Evolutionary conservation across 2,113 vertebrate species (phyloP).

Genomic region (Zosterops lateralis): DNA sequence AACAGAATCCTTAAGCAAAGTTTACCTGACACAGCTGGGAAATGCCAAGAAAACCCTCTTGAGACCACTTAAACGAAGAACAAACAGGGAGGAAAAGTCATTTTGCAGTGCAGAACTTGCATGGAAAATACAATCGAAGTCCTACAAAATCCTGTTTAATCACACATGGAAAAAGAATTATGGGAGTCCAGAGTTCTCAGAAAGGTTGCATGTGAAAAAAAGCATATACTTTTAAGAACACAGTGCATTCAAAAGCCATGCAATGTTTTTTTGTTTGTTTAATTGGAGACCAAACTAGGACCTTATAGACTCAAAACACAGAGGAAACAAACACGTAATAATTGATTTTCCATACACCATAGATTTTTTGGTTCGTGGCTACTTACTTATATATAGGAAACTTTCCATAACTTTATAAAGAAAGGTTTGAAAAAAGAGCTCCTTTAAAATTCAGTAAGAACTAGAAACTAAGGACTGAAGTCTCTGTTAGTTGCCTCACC

Average conservation of each 20-base stretch:
- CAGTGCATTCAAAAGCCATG: background rate
- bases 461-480: constrained; percentile 17
- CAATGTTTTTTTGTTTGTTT: background rate
- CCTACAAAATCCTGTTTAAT: background rate
- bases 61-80: background rate
- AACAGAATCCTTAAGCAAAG: constrained; percentile 29
- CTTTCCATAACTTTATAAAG: background rate
- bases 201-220: background rate
- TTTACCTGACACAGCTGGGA: background rate
- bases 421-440: background rate
- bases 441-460: constrained; percentile 42
- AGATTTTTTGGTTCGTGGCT: background rate
- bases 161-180: background rate
- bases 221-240: background rate
- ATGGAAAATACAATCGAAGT: background rate
- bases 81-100: background rate
- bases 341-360: background rate
- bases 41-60: background rate
- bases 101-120: background rate
- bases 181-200: background rate
- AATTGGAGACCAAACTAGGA: background rate
- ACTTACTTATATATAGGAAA: background rate
- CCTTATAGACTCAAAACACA: background rate
- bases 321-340: background rate
- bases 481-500: constrained; percentile 38